phyloP scores from a whole-genome alignment of 1,140 invertebrate genomes.

The Lepeophtheirus salmonis region DNA sequence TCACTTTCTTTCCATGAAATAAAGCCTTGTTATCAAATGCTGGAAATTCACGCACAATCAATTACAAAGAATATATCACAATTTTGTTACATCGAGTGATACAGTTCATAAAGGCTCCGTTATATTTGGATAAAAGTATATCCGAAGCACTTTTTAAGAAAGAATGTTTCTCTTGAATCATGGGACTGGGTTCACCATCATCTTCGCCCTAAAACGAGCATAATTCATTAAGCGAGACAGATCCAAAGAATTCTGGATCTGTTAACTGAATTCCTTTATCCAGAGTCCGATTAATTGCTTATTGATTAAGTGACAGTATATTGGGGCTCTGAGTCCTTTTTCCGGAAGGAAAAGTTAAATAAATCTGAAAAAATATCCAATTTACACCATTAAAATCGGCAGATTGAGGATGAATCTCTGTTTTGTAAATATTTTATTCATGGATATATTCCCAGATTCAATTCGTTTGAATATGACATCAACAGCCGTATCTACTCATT shows the following conservation, averaged over 20 bases:
- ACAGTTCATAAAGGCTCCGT: constrained; percentile 61
- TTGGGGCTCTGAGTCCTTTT: constrained; percentile 32
- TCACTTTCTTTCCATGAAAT: constrained; percentile 44
- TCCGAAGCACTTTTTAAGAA: neutral
- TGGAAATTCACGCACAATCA: constrained; percentile 60
- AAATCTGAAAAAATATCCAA: constrained; percentile 82
- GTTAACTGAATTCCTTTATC: constrained; percentile 34
- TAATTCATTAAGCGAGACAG: neutral
- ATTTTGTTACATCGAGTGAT: constrained; percentile 48
- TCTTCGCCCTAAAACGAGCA: constrained; percentile 8
- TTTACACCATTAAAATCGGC: constrained; percentile 47
- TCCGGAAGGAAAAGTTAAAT: constrained; percentile 92
- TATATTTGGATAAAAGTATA: constrained; percentile 39
- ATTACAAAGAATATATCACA: constrained; percentile 48
- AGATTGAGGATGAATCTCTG: constrained; percentile 49
- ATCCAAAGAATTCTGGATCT: constrained; percentile 15
- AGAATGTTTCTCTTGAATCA: constrained; percentile 26
- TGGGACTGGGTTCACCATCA: neutral
- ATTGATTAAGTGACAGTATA: constrained; percentile 19
- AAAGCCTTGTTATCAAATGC: constrained; percentile 61
- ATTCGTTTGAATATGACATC: constrained; percentile 6
- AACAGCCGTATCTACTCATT: neutral
- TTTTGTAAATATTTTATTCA: constrained; percentile 26
- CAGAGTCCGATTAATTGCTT: constrained; percentile 59
- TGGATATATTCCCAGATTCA: constrained; percentile 1